A percentile compares a stretch with the other conserved stretches of the same genome.
These are phyloP conservation scores for Drosophila nasuta DNA, from an alignment of 1,140 invertebrate species.

Conservation along the genomic window DNA sequence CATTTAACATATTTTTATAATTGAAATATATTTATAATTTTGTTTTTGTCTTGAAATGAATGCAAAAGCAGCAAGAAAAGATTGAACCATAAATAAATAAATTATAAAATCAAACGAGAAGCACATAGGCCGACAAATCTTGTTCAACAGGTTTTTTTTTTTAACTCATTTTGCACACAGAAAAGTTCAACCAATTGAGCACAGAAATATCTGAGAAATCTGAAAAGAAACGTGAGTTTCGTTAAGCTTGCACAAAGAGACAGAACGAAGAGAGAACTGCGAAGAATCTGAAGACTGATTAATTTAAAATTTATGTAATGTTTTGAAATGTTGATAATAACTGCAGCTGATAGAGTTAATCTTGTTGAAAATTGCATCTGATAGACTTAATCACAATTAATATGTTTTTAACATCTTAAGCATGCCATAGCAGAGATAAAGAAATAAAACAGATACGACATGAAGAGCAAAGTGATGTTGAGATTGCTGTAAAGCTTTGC, in stretches of 20 bases:
- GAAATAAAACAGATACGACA: background rate
- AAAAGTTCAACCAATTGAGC: conserved; percentile 72
- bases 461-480: no score
- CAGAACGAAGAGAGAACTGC: background rate
- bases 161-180: conserved; percentile 37
- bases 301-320: conserved; percentile 25
- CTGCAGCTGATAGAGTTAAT: background rate
- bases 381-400: background rate
- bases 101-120: conserved; percentile 32
- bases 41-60: conserved; percentile 7
- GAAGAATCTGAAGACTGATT: conserved; percentile 28
- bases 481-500: no score
- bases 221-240: conserved; percentile 40
- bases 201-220: conserved; percentile 49
- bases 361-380: background rate
- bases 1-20: conserved; percentile 49
- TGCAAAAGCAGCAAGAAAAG: conserved; percentile 43
- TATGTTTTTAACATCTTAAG: background rate
- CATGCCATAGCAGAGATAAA: background rate
- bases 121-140: conserved; percentile 42
- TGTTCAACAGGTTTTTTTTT: conserved; percentile 66
- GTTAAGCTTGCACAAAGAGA: conserved; percentile 27
- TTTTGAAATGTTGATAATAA: background rate
- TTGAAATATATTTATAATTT: conserved; percentile 48
- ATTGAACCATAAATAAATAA: conserved; percentile 53